Evolutionary conservation across 2,797 vertebrate species (phyloP).

Genomic region (Gila robusta): DNA sequence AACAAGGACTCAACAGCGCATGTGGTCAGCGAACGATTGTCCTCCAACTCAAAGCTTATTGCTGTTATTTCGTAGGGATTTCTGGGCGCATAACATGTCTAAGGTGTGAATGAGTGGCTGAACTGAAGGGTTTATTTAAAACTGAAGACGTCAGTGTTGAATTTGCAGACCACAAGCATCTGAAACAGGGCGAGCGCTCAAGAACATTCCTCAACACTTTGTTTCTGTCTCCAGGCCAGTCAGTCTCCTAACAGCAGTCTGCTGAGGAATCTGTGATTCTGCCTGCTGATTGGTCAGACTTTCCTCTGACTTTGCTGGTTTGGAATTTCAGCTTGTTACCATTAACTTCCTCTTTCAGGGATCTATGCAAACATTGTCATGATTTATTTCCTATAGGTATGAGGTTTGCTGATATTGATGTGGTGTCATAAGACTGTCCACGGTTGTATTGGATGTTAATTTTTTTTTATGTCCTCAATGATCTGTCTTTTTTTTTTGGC

Average conservation of each 20-base stretch:
- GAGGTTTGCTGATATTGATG: neutral
- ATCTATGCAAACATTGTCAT: neutral
- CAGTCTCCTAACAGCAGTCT: conserved; percentile 40
- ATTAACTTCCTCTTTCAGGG: conserved; percentile 24
- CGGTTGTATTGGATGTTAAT: neutral
- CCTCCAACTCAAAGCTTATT: neutral
- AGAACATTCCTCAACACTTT: conserved; percentile 56
- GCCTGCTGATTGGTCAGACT: conserved; percentile 51
- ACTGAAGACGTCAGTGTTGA: neutral
- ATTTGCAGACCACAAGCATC: conserved; percentile 8
- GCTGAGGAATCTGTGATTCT: conserved; percentile 50
- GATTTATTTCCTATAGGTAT: neutral
- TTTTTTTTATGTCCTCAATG: neutral
- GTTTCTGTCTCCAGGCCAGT: conserved; percentile 45
- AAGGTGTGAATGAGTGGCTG: neutral
- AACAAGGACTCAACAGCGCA: neutral
- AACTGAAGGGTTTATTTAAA: conserved; percentile 9
- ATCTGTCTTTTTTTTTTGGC: accelerated
- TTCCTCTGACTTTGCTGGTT: conserved; percentile 57
- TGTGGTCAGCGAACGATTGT: neutral
- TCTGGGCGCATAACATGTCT: neutral
- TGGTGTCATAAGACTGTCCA: neutral
- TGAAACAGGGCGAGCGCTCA: conserved; percentile 6
- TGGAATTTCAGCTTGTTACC: conserved; percentile 61
- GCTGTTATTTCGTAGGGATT: neutral